Percentiles rank a stretch among this genome's conserved stretches.
Evolutionary conservation across 2,888 invertebrate genomes (phyloP).

Genomic region (Gymnocheta viridis): DNA sequence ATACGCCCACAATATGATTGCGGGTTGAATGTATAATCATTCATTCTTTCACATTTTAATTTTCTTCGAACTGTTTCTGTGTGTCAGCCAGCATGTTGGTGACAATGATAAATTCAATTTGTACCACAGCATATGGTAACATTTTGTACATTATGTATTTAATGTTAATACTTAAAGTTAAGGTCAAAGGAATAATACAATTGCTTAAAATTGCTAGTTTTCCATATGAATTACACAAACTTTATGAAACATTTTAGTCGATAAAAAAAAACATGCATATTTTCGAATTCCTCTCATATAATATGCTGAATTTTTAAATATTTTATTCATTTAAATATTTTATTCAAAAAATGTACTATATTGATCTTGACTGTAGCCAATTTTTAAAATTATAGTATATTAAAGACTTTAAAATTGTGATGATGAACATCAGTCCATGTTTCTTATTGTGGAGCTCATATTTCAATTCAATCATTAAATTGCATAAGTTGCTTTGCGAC

Average conservation of each 20-base stretch:
- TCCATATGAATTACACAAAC: background rate
- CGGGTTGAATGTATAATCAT: background rate
- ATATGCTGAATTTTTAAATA: no score
- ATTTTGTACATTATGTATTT: background rate
- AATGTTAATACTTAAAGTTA: background rate
- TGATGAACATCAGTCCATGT: no score
- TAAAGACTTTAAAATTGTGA: no score
- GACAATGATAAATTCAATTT: constrained; percentile 34
- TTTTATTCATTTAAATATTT: no score
- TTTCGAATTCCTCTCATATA: no score
- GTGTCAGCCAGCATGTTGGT: background rate
- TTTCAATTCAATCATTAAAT: no score
- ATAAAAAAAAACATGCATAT: background rate
- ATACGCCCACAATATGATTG: constrained; percentile 17
- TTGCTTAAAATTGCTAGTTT: background rate
- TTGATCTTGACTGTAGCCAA: no score
- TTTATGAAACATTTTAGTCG: constrained; percentile 16
- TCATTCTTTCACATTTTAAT: background rate
- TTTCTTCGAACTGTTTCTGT: constrained; percentile 3
- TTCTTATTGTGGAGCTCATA: no score
- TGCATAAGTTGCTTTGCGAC: no score
- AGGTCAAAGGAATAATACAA: background rate
- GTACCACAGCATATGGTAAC: constrained; percentile 5
- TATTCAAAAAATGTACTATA: no score
- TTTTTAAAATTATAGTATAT: no score